A percentile compares a stretch with the other conserved stretches of the same genome.
These are phyloP conservation scores for Euglossa dilemma DNA, from an alignment of 1,140 invertebrate species.

Conservation along the genomic window DNA sequence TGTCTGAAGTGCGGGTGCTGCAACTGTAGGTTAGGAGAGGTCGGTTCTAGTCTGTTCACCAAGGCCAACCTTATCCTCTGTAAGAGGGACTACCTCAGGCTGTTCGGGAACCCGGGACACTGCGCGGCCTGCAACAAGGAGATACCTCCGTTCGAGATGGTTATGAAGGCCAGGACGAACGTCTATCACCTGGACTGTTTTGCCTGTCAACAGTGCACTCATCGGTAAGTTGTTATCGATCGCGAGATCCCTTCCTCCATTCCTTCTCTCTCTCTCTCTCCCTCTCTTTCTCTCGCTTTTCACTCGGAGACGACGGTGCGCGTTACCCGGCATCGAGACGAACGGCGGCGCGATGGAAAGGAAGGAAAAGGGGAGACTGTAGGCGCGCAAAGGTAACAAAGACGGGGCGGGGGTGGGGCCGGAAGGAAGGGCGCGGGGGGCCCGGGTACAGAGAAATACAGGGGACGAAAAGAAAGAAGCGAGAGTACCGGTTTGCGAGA, in stretches of 20 bases:
- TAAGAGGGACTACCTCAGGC: slow-evolving; percentile 98
- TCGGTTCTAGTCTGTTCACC: slow-evolving; percentile 98
- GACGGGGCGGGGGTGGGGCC: neutral
- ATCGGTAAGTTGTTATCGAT: slow-evolving; percentile 88
- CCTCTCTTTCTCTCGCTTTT: neutral
- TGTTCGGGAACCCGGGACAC: slow-evolving; percentile 94
- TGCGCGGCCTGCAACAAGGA: slow-evolving; percentile 98
- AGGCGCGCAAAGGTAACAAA: slow-evolving; percentile 26
- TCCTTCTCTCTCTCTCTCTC: neutral
- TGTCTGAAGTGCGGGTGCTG: slow-evolving; percentile 99
- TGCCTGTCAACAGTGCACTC: slow-evolving; percentile 98
- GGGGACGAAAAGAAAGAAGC: slow-evolving; percentile 44
- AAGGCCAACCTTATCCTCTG: slow-evolving; percentile 99
- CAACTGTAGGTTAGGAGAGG: slow-evolving; percentile 97
- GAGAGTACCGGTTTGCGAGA: slow-evolving; percentile 52
- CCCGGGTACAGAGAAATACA: slow-evolving; percentile 15
- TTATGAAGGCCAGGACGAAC: slow-evolving; percentile 97
- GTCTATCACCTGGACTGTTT: slow-evolving; percentile 99
- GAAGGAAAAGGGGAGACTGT: neutral
- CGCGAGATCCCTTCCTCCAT: neutral
- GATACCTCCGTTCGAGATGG: slow-evolving; percentile 99
- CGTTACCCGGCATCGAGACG: neutral
- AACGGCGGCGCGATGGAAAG: neutral
- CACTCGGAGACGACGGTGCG: too few relatives aligned
- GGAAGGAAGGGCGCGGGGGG: neutral